phyloP scores from a whole-genome alignment of 2,797 vertebrate species.

The Darevskia mixta region DNA sequence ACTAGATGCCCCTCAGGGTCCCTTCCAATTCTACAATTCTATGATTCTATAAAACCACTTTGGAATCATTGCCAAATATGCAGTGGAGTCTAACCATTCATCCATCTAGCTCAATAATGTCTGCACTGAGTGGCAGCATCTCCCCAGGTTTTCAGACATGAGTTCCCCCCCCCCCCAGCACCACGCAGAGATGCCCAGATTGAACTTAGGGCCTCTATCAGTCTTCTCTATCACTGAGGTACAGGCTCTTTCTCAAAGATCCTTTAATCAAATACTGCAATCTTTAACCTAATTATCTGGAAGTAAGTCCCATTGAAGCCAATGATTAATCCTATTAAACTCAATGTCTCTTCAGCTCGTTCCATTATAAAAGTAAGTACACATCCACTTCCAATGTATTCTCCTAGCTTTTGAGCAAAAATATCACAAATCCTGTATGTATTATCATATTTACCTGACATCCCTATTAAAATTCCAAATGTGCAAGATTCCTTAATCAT shows the following conservation, averaged over 20 bases:
- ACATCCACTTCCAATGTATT: background rate
- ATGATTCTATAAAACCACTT: no score
- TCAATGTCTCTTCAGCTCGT: background rate
- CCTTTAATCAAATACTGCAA: background rate
- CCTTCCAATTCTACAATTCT: no score
- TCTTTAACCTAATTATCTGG: background rate
- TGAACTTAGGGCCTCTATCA: background rate
- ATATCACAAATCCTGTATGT: background rate
- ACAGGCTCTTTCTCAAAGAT: background rate
- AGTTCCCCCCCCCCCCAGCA: background rate
- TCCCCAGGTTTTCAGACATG: background rate
- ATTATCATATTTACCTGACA: conserved; percentile 40
- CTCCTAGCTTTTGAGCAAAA: background rate
- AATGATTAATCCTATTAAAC: background rate
- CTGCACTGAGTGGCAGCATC: background rate
- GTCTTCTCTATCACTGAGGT: background rate
- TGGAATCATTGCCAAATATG: no score
- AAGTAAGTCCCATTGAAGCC: background rate
- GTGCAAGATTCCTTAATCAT: conserved; percentile 55
- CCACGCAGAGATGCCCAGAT: background rate
- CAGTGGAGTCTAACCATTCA: no score
- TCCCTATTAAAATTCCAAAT: conserved; percentile 50
- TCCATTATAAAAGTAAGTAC: background rate
- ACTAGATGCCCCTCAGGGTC: no score
- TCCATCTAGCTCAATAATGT: no score